These are phyloP conservation scores for Xyrauchen texanus DNA, from an alignment of 2,113 vertebrate genomes.

Conservation along the genomic window DNA sequence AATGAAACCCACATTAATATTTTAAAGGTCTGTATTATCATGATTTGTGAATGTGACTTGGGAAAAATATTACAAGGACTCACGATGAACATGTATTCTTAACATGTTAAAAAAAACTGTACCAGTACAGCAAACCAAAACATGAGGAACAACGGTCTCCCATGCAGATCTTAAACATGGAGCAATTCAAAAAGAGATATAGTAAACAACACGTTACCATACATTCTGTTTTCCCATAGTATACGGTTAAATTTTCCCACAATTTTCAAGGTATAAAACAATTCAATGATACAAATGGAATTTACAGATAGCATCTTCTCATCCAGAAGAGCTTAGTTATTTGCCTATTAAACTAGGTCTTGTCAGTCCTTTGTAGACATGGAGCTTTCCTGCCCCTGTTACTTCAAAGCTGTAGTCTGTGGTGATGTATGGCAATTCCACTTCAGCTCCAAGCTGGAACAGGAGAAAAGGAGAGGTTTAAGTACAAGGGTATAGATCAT, in stretches of 20 bases:
- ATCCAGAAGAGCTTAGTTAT: slow-evolving; percentile 41
- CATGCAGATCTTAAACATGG: neutral
- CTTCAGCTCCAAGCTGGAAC: slow-evolving; percentile 78
- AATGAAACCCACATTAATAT: slow-evolving; percentile 52
- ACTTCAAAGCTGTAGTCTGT: slow-evolving; percentile 86
- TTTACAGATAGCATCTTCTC: slow-evolving; percentile 33
- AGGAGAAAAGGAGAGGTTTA: neutral
- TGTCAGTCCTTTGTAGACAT: slow-evolving; percentile 70
- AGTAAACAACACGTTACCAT: slow-evolving; percentile 2
- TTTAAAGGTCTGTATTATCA: slow-evolving; percentile 39
- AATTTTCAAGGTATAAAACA: slow-evolving; percentile 32
- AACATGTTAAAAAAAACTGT: neutral
- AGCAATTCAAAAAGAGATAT: neutral
- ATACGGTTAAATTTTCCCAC: slow-evolving; percentile 24
- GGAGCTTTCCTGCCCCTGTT: slow-evolving; percentile 83
- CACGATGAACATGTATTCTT: slow-evolving; percentile 6
- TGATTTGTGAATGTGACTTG: slow-evolving; percentile 56
- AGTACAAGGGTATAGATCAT: neutral
- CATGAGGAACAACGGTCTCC: slow-evolving; percentile 5
- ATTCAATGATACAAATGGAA: slow-evolving; percentile 32
- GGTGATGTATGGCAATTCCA: slow-evolving; percentile 85
- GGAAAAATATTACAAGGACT: slow-evolving; percentile 39
- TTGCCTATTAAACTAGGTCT: slow-evolving; percentile 58
- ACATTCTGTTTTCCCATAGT: neutral
- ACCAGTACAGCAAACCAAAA: slow-evolving; percentile 27